These are phyloP conservation scores for Urocitellus parryii DNA, from an alignment of 2,113 vertebrate species.

Conservation along the genomic window DNA sequence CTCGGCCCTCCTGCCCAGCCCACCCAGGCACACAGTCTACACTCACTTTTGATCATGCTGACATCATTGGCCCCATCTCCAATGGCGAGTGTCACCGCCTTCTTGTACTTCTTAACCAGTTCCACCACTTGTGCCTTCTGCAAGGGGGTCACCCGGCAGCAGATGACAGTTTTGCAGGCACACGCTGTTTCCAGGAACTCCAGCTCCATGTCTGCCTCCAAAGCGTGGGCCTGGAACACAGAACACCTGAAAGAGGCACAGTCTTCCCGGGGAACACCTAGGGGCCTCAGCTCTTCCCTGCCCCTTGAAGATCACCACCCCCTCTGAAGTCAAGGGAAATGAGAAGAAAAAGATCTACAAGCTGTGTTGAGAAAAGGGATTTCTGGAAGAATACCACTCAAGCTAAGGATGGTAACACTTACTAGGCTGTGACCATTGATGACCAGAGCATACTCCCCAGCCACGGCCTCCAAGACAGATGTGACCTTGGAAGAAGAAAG, in stretches of 20 bases:
- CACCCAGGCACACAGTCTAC: rapidly evolving
- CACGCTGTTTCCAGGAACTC: conserved; percentile 95
- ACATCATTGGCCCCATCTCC: conserved; percentile 96
- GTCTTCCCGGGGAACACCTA: rapidly evolving
- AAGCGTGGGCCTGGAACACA: conserved; percentile 91
- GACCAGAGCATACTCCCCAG: conserved; percentile 94
- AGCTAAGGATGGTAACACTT: conserved; percentile 2
- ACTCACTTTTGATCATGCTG: conserved; percentile 99
- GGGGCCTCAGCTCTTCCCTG: not conserved
- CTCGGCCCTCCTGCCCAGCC: not conserved
- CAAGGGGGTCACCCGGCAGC: conserved; percentile 96
- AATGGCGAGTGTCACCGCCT: conserved; percentile 95
- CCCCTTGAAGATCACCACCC: not conserved
- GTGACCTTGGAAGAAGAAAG: conserved; percentile 83
- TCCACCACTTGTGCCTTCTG: conserved; percentile 98
- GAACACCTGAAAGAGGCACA: not conserved
- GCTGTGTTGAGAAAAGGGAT: rapidly evolving
- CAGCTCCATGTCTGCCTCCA: conserved; percentile 96
- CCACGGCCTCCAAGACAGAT: conserved; percentile 91
- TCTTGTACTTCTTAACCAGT: conserved; percentile 96
- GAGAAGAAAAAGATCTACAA: not conserved
- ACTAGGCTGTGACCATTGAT: conserved; percentile 97
- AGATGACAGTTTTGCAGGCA: conserved; percentile 95
- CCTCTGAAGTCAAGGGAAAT: not conserved
- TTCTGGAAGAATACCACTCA: not conserved